Base-by-base conservation (phyloP, 2,113 vertebrate species). In the Nyctibius bracteatus region DNA sequence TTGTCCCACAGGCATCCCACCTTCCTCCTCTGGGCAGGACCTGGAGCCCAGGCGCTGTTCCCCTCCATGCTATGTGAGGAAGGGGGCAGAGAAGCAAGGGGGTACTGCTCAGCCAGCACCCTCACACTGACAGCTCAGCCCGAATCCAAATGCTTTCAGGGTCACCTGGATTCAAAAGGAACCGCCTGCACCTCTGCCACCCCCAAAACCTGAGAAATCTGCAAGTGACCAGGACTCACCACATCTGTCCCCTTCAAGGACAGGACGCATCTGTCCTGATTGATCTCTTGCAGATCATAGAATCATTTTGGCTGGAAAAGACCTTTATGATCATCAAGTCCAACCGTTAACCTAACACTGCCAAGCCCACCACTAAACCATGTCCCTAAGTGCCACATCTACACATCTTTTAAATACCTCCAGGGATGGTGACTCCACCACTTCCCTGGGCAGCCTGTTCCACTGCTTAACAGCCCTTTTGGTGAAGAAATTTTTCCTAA, bases 31-130 rank as follows among this genome's bases (percentile, higher is more conserved):
- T 5, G 28, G 49, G 55, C 31, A 89, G 46, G 59, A 74, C 33
- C 24, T 2, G 0, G 23, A 78, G 41, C 23, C 41, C 1, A 3
- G 39, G n/a, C 4, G 14, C 15, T 3, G 8, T 14, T 57, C 47
- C 33, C 30, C 8, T 35, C 59, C 17, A 12, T 0, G 5, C 16
- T 54, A 10, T 0, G 2, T 2, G 10, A 80, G 37, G 31, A 81
- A 65, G 8, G 10, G 10, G 12, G 6, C 21, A 74, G 41, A 37
- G 41, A 54, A 63, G 66, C 0, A 0, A 51, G 41, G 17, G 27
- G n/a, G 7, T 54, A 28, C 44, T 43, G 39, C 49, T 81, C 37
- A 86, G 63, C 51, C 8, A 3, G 47, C 19, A 74, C 28, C 44
- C 24, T 66, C 62, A 54, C 10, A 14, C 55, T 2, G 3, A 59